These are phyloP conservation scores for Delphinapterus leucas DNA, from an alignment of 2,113 vertebrate species.

Conservation along the genomic window DNA sequence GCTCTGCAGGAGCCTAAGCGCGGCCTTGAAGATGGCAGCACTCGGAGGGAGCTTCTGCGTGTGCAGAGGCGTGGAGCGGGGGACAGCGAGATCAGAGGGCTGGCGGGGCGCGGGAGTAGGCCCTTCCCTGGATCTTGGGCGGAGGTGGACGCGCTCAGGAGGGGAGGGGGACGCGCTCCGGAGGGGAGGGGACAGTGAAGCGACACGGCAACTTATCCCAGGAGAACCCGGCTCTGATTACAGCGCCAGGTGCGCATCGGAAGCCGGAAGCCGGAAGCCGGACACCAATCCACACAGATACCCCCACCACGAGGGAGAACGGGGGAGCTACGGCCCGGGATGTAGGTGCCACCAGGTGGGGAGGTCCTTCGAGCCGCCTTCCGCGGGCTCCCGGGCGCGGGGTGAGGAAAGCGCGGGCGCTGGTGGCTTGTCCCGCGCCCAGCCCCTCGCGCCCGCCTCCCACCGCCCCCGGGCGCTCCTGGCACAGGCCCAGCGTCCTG, in stretches of 20 bases:
- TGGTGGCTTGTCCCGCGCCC: not conserved
- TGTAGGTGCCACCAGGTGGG: not conserved
- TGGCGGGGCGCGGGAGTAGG: not conserved
- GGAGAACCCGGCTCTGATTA: not conserved
- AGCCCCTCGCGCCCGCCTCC: not conserved
- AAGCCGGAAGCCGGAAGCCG: not conserved
- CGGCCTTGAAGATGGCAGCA: not conserved
- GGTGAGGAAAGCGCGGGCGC: not conserved
- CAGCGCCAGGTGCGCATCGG: not conserved
- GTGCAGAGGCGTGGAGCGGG: not conserved
- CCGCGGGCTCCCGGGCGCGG: not conserved
- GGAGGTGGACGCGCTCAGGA: not conserved
- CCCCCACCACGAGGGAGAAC: not conserved
- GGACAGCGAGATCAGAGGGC: not conserved
- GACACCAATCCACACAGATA: conserved; percentile 20
- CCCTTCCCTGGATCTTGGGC: not conserved
- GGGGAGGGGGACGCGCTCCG: not conserved
- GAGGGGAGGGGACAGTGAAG: not conserved
- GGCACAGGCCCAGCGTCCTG: not conserved
- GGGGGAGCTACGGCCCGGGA: not conserved
- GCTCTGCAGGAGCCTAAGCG: not conserved
- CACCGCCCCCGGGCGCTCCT: not conserved
- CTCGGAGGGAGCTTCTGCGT: not conserved
- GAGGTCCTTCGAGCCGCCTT: not conserved
- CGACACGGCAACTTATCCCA: rapidly evolving